These are phyloP conservation scores for Chionomys nivalis DNA, from an alignment of 2,113 vertebrate genomes.

Conservation along the genomic window DNA sequence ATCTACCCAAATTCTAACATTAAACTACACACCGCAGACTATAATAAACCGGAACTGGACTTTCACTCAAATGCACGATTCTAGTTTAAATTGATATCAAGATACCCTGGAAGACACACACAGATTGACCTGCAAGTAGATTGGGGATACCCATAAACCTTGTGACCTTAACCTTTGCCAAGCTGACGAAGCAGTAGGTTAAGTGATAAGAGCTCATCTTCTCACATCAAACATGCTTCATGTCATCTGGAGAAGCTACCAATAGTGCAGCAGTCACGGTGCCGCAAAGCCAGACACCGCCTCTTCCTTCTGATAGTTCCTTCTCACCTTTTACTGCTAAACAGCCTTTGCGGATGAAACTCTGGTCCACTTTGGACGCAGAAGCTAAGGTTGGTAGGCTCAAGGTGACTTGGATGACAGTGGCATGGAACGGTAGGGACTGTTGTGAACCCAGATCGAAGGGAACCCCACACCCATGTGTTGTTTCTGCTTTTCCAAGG, in stretches of 20 bases:
- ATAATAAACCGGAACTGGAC: constrained; percentile 21
- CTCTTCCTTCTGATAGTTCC: neutral
- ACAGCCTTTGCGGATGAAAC: neutral
- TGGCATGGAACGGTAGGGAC: neutral
- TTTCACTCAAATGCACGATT: constrained; percentile 24
- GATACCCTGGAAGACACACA: neutral
- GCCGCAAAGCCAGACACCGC: neutral
- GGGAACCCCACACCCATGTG: neutral
- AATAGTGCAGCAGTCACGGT: fast-evolving
- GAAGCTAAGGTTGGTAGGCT: neutral
- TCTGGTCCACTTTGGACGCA: neutral
- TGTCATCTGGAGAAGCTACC: neutral
- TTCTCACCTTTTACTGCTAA: neutral
- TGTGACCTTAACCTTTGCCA: constrained; percentile 58
- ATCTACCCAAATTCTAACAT: neutral
- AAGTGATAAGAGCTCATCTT: constrained; percentile 21
- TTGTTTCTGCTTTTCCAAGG: neutral
- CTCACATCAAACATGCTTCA: neutral
- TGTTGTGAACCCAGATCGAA: neutral
- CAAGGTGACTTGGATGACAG: neutral
- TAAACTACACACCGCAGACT: neutral
- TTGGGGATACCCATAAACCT: neutral
- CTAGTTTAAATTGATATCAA: constrained; percentile 45
- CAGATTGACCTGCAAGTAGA: neutral
- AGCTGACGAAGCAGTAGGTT: constrained; percentile 41